Percentiles rank a stretch among this genome's conserved stretches.
Conservation (phyloP, 2,797 vertebrate species). For the Crenichthys baileyi region DNA sequence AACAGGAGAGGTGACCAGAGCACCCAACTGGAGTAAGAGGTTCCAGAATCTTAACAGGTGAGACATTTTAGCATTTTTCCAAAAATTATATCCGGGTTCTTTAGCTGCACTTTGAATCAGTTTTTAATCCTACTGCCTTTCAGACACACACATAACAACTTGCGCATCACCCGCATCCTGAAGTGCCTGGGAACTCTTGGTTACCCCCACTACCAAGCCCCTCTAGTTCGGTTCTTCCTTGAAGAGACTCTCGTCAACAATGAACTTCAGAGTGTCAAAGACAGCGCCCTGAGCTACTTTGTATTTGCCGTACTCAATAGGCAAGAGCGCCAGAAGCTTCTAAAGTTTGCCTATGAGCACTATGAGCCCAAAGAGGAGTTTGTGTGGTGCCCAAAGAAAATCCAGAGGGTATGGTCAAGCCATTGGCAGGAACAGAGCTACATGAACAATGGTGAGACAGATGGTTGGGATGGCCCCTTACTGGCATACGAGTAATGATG, state of each 20-base stretch:
- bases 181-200: constrained; percentile 93
- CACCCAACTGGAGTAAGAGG: constrained; percentile 79
- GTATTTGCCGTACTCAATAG: constrained; percentile 86
- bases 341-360: constrained; percentile 84
- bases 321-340: constrained; percentile 74
- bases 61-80: constrained; percentile 20
- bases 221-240: constrained; percentile 91
- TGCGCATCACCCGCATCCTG: constrained; percentile 93
- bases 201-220: constrained; percentile 83
- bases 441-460: accelerated
- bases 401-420: constrained; percentile 52
- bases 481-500: background rate
- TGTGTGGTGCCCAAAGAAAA: constrained; percentile 88
- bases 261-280: constrained; percentile 78
- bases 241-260: constrained; percentile 80
- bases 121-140: background rate
- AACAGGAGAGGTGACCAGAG: constrained; percentile 80
- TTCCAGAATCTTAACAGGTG: constrained; percentile 89
- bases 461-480: background rate
- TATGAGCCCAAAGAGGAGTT: constrained; percentile 78
- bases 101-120: background rate
- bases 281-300: constrained; percentile 92
- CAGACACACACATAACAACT: constrained; percentile 90
- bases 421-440: background rate
- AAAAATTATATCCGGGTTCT: no score